These are phyloP conservation scores for Tokudaia muenninki DNA, from an alignment of 2,797 vertebrate genomes.

Conservation along the genomic window DNA sequence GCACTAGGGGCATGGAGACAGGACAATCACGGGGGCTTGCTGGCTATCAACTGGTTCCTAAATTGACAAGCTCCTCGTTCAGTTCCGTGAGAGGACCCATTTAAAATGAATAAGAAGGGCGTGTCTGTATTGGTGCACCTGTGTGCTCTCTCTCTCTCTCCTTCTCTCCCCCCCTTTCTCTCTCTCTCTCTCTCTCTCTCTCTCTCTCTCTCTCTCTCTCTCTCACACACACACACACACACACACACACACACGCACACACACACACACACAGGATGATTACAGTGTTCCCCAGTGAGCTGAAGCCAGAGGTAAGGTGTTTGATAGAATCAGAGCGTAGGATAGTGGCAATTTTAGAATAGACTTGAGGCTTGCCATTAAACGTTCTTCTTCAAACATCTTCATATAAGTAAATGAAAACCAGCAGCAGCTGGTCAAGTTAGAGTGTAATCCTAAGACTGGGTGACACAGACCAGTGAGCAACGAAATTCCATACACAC, in stretches of 20 bases:
- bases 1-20: not conserved
- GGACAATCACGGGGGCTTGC: not conserved
- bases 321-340: not conserved
- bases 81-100: not conserved
- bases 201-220: too few relatives aligned
- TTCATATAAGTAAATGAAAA: not conserved
- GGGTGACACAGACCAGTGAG: not conserved
- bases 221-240: not conserved
- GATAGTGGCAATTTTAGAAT: not conserved
- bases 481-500: not conserved
- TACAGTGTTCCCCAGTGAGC: not conserved
- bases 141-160: too few relatives aligned
- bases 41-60: not conserved
- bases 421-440: not conserved
- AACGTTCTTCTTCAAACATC: not conserved
- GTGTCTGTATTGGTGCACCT: not conserved
- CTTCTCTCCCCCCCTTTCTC: too few relatives aligned
- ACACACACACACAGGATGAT: not conserved
- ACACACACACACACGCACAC: not conserved
- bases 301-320: not conserved
- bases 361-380: not conserved
- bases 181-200: too few relatives aligned
- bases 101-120: not conserved
- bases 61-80: not conserved
- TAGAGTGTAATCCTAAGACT: not conserved